phyloP scores from a whole-genome alignment of 64 coral and sea anemone species.

The Montipora foliosa region DNA sequence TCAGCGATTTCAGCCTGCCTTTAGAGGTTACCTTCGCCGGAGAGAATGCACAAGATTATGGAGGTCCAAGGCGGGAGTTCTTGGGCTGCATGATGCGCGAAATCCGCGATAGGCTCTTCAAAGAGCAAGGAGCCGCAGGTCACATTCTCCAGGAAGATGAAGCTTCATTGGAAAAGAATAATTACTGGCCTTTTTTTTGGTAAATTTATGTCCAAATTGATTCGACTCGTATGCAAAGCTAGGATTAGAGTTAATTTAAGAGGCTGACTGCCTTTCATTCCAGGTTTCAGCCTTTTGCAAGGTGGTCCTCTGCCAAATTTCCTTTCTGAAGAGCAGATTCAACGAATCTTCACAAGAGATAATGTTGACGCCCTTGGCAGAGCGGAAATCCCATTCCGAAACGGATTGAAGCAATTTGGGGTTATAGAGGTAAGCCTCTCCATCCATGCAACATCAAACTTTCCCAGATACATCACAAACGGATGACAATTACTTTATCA shows the following conservation, averaged over 20 bases:
- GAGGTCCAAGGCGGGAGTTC: slow-evolving; percentile 37
- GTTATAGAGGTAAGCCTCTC: slow-evolving; percentile 4
- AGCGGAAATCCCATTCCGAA: slow-evolving; percentile 5
- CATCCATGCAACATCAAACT: no score
- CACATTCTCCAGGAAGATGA: no score
- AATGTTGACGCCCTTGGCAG: background rate
- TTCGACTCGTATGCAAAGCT: background rate
- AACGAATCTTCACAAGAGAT: slow-evolving; percentile 4
- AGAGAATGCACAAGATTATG: slow-evolving; percentile 45
- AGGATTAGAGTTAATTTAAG: background rate
- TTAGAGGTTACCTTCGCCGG: slow-evolving; percentile 49
- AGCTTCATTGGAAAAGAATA: no score
- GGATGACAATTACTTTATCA: background rate
- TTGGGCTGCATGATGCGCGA: background rate
- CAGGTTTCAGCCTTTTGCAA: slow-evolving; percentile 40
- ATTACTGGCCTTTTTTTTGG: no score
- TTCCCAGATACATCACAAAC: no score
- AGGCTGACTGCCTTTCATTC: background rate
- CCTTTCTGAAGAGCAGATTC: slow-evolving; percentile 1
- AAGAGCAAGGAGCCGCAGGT: no score
- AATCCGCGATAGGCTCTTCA: no score
- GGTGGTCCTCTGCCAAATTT: slow-evolving; percentile 35
- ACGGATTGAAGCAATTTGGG: slow-evolving; percentile 23
- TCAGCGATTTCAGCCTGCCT: slow-evolving; percentile 23
- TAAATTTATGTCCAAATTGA: no score